These are phyloP conservation scores for Myiotriccus ornatus DNA, from an alignment of 2,797 vertebrate genomes.

Conservation along the genomic window DNA sequence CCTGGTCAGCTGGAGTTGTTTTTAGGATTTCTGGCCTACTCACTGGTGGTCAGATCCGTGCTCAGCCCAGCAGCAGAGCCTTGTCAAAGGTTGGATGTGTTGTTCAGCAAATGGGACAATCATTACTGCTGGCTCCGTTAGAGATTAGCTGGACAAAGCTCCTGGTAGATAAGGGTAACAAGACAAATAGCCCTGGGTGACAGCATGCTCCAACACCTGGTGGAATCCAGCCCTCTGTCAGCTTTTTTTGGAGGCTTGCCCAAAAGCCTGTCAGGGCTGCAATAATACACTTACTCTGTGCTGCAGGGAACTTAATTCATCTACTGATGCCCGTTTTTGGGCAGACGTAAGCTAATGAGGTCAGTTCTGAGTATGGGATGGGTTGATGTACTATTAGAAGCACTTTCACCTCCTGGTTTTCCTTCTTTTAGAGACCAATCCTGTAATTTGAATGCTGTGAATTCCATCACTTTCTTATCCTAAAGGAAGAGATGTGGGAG, in stretches of 20 bases:
- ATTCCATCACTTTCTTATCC: not conserved
- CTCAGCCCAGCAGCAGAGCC: not conserved
- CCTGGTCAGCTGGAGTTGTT: not conserved
- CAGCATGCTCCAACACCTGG: conserved; percentile 21
- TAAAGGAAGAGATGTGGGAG: not conserved
- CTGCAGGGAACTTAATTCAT: not conserved
- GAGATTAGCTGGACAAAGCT: conserved; percentile 37
- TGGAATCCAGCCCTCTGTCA: conserved; percentile 28
- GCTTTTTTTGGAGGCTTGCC: conserved; percentile 21
- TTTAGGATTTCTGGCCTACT: not conserved
- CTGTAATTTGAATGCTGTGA: not conserved
- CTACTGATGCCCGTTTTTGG: not conserved
- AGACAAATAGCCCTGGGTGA: not conserved
- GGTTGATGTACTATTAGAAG: not conserved
- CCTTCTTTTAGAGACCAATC: not conserved
- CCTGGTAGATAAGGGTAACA: conserved; percentile 27
- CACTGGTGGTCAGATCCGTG: not conserved
- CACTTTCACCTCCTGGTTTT: not conserved
- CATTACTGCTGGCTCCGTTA: not conserved
- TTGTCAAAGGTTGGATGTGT: not conserved
- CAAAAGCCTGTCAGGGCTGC: conserved; percentile 10
- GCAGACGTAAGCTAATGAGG: not conserved
- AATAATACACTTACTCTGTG: not conserved
- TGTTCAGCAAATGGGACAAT: conserved; percentile 20
- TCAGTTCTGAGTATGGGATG: not conserved